These are phyloP conservation scores for Coelopa frigida DNA, from an alignment of 1,140 invertebrate genomes.

Conservation along the genomic window DNA sequence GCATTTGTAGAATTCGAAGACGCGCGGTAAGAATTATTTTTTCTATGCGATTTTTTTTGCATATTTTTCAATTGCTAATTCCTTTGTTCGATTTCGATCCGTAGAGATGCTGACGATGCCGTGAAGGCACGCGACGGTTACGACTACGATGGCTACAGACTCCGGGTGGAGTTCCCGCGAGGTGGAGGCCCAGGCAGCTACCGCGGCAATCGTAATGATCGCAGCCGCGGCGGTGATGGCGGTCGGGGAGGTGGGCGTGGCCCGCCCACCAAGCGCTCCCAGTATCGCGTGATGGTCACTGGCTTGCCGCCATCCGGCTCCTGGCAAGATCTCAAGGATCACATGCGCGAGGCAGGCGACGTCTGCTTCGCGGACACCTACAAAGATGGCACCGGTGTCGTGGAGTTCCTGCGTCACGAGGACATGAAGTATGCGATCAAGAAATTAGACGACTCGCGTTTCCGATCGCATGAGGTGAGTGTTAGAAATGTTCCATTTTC, in stretches of 20 bases:
- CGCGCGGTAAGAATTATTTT: constrained; percentile 62
- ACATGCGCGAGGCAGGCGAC: constrained; percentile 98
- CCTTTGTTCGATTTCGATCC: background rate
- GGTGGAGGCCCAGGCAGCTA: constrained; percentile 49
- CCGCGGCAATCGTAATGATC: constrained; percentile 43
- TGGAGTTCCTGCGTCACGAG: constrained; percentile 93
- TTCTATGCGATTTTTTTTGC: background rate
- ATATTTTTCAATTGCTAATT: background rate
- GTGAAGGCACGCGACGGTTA: constrained; percentile 95
- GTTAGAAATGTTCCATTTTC: constrained; percentile 1
- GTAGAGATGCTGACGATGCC: constrained; percentile 98
- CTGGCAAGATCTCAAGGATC: constrained; percentile 98
- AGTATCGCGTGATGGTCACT: constrained; percentile 88
- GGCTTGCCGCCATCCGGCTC: constrained; percentile 83
- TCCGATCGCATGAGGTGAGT: constrained; percentile 93
- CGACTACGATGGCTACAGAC: constrained; percentile 95
- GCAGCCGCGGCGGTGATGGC: constrained; percentile 19
- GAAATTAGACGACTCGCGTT: constrained; percentile 95
- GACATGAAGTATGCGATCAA: constrained; percentile 99
- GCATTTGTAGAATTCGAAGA: constrained; percentile 99
- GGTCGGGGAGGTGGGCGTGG: constrained; percentile 46
- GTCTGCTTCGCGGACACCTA: constrained; percentile 98
- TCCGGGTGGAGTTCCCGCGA: constrained; percentile 86
- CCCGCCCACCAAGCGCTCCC: constrained; percentile 83
- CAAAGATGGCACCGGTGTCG: constrained; percentile 97